Evolutionary conservation across 2,888 invertebrate species (phyloP).

Genomic region (Pollenia labialis): DNA sequence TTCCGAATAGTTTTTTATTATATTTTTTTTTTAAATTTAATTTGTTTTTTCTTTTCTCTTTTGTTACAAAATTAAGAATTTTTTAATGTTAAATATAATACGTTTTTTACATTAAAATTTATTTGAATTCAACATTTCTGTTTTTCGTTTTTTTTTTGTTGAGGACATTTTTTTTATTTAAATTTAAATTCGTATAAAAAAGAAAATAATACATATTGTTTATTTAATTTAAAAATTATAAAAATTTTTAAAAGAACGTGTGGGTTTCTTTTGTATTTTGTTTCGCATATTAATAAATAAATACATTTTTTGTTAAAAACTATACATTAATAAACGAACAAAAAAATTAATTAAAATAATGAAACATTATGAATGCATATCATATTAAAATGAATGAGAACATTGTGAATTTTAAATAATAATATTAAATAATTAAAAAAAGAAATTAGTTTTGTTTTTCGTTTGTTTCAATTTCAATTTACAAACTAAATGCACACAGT

Average conservation of each 20-base stretch:
- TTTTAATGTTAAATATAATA: conserved; percentile 55
- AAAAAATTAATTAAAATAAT: conserved; percentile 28
- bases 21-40: conserved; percentile 18
- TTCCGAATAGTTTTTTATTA: conserved; percentile 57
- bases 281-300: conserved; percentile 32
- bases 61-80: conserved; percentile 70
- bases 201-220: conserved; percentile 56
- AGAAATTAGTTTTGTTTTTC: conserved; percentile 53
- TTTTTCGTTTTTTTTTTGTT: conserved; percentile 64
- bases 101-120: conserved; percentile 37
- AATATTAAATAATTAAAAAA: conserved; percentile 23
- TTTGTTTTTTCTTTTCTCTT: conserved; percentile 37
- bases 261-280: conserved; percentile 18
- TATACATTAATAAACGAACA: conserved; percentile 28
- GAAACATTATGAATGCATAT: conserved; percentile 55
- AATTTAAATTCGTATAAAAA: conserved; percentile 61
- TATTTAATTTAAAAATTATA: conserved; percentile 42
- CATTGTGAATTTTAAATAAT: conserved; percentile 52
- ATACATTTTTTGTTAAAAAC: conserved; percentile 52
- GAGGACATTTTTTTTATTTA: conserved; percentile 48
- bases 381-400: conserved; percentile 70
- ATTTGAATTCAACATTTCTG: conserved; percentile 48
- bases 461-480: conserved; percentile 42
- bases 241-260: conserved; percentile 34
- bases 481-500: conserved; percentile 67